phyloP scores from a whole-genome alignment of 2,888 invertebrate genomes.

The Epicampocera succincta region DNA sequence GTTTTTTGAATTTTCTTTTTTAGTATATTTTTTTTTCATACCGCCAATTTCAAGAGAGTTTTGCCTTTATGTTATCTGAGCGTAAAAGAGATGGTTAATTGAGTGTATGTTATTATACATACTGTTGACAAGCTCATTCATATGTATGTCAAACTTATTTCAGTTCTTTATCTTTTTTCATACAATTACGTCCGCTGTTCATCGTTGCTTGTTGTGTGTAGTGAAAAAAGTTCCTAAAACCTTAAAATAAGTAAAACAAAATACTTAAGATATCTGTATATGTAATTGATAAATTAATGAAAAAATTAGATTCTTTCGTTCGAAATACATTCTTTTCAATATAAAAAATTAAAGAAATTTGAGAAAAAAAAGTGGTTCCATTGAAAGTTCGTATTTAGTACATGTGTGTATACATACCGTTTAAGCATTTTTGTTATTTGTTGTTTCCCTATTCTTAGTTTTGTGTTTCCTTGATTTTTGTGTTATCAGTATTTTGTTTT shows the following conservation, averaged over 20 bases:
- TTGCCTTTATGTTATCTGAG: neutral
- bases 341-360: neutral
- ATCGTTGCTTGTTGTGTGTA: slow-evolving; percentile 56
- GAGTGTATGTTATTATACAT: slow-evolving; percentile 4
- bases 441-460: slow-evolving; percentile 7
- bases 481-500: slow-evolving; percentile 28
- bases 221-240: slow-evolving; percentile 53
- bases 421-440: slow-evolving; percentile 23
- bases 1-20: slow-evolving; percentile 27
- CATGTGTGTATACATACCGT: neutral
- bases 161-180: slow-evolving; percentile 27
- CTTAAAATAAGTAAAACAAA: neutral
- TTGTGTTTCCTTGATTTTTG: slow-evolving; percentile 56
- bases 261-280: neutral
- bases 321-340: no score
- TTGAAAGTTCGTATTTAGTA: slow-evolving; percentile 31
- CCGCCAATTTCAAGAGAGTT: slow-evolving; percentile 64
- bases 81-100: slow-evolving; percentile 52
- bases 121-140: slow-evolving; percentile 55
- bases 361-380: slow-evolving; percentile 37
- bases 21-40: slow-evolving; percentile 50
- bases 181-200: slow-evolving; percentile 69
- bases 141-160: slow-evolving; percentile 58
- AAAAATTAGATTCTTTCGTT: no score
- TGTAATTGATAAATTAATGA: neutral